Conservation (phyloP, 2,113 vertebrate species). For the Pogona vitticeps region DNA sequence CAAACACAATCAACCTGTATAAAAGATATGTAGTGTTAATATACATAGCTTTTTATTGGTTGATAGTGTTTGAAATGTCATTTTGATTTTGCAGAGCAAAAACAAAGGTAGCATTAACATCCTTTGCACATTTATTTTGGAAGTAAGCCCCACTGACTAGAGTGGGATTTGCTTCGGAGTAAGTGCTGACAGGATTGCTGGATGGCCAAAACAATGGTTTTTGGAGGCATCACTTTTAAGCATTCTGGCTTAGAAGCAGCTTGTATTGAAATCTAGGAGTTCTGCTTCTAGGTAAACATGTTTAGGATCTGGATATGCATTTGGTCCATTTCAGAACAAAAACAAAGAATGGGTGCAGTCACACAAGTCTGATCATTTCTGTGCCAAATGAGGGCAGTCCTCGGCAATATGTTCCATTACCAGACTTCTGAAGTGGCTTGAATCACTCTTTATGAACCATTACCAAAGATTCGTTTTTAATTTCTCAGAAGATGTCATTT, state of each 20-base stretch:
- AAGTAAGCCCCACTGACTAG: neutral
- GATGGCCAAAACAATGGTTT: neutral
- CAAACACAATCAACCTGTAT: neutral
- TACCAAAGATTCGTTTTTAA: neutral
- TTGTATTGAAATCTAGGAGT: neutral
- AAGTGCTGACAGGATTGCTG: neutral
- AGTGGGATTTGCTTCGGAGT: neutral
- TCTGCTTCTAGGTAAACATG: neutral
- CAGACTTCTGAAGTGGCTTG: constrained; percentile 41
- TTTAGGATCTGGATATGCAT: neutral
- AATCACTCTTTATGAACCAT: constrained; percentile 48
- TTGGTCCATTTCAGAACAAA: neutral
- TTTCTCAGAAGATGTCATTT: neutral
- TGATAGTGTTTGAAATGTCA: too few relatives aligned
- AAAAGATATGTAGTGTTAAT: neutral
- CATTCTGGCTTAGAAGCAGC: neutral
- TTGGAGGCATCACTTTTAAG: too few relatives aligned
- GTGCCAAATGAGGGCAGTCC: neutral
- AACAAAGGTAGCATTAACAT: neutral
- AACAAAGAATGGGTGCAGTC: too few relatives aligned
- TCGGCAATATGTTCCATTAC: neutral
- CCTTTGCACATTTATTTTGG: neutral
- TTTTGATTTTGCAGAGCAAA: neutral
- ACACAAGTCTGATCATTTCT: neutral
- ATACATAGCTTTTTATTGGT: too few relatives aligned